These are phyloP conservation scores for Prunella himalayana DNA, from an alignment of 2,113 vertebrate genomes.

Conservation along the genomic window DNA sequence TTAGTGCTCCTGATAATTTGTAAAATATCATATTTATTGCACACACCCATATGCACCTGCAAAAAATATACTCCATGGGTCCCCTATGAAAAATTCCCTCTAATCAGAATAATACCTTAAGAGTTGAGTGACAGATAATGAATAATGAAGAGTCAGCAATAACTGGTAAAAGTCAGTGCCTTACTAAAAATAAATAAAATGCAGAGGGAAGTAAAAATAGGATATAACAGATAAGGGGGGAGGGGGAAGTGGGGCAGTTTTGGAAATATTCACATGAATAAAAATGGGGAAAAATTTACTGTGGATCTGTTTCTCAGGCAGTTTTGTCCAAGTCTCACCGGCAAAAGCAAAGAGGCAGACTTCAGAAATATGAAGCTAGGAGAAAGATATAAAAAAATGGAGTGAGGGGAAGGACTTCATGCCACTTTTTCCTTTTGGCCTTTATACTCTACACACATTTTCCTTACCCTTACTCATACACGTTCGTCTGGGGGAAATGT, in stretches of 20 bases:
- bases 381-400: slow-evolving; percentile 16
- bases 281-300: not conserved
- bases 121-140: not conserved
- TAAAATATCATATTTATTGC: not conserved
- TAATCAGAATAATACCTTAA: not conserved
- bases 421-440: slow-evolving; percentile 57
- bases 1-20: not conserved
- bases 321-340: not conserved
- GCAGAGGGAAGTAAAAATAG: not conserved
- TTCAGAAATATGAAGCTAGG: slow-evolving; percentile 36
- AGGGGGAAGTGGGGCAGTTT: not conserved
- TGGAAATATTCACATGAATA: not conserved
- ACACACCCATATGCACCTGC: not conserved
- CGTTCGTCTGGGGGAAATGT: slow-evolving; percentile 46
- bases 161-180: not conserved
- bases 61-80: not conserved
- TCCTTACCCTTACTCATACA: slow-evolving; percentile 55
- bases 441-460: slow-evolving; percentile 56
- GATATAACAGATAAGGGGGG: not conserved
- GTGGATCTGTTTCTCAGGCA: not conserved
- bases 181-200: not conserved
- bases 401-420: slow-evolving; percentile 24
- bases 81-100: not conserved
- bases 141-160: not conserved
- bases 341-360: not conserved